Percentiles rank a stretch among this genome's conserved stretches.
These are phyloP conservation scores for Trachops cirrhosus DNA, from an alignment of 2,797 vertebrate species.

Conservation along the genomic window DNA sequence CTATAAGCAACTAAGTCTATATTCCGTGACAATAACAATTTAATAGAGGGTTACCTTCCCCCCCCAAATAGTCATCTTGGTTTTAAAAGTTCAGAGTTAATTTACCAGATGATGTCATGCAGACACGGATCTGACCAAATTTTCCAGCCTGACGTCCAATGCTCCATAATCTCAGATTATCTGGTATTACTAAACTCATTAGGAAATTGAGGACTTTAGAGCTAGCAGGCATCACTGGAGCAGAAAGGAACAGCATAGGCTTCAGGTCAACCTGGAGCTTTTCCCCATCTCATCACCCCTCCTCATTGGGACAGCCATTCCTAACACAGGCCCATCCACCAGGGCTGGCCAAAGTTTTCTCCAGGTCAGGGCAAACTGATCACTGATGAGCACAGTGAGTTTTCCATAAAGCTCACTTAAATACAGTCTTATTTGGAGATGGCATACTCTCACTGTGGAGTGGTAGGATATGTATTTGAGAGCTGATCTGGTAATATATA, in stretches of 20 bases:
- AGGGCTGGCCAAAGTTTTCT: background rate
- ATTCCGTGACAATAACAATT: background rate
- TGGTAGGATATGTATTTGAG: background rate
- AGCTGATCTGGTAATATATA: background rate
- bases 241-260: background rate
- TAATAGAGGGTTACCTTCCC: background rate
- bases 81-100: conserved; percentile 33
- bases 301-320: background rate
- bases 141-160: background rate
- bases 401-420: background rate
- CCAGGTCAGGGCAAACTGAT: background rate
- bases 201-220: background rate
- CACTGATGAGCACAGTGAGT: background rate
- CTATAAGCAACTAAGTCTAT: background rate
- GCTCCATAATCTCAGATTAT: background rate
- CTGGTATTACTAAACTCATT: background rate
- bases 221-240: background rate
- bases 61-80: background rate
- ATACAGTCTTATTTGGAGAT: background rate
- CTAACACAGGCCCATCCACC: background rate
- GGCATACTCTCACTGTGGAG: background rate
- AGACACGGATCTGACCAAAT: too few relatives aligned
- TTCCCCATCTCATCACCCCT: background rate
- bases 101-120: background rate
- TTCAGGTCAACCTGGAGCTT: background rate